These are phyloP conservation scores for Agonopterix arenella DNA, from an alignment of 2,888 invertebrate species.

Conservation along the genomic window DNA sequence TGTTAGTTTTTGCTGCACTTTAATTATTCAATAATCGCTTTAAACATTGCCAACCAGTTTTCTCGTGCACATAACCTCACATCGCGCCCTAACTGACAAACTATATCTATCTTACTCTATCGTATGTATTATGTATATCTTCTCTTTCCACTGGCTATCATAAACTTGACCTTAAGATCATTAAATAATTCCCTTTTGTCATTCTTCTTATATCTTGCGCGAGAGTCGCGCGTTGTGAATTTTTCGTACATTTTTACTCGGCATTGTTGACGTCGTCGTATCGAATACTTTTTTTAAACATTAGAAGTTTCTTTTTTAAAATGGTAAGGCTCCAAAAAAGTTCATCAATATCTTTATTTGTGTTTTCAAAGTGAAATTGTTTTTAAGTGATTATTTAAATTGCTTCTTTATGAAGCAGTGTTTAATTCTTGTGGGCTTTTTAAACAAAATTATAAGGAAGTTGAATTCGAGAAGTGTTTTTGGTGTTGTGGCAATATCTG, in stretches of 20 bases:
- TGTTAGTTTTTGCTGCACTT: background rate
- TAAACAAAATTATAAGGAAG: conserved; percentile 5
- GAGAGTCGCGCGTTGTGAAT: conserved; percentile 32
- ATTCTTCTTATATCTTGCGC: conserved; percentile 37
- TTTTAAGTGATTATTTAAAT: background rate
- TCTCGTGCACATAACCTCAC: conserved; percentile 30
- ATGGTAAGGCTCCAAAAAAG: conserved; percentile 23
- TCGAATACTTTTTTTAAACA: conserved; percentile 2
- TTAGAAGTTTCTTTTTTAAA: conserved; percentile 10
- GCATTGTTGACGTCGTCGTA: conserved; percentile 9
- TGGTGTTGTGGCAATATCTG: conserved; percentile 3
- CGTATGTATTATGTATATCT: conserved; percentile 10
- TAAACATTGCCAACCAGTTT: conserved; percentile 46
- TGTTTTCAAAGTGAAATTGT: conserved; percentile 3
- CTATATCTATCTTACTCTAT: conserved; percentile 13
- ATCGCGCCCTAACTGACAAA: conserved; percentile 16
- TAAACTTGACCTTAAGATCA: conserved; percentile 57
- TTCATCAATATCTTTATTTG: conserved; percentile 3
- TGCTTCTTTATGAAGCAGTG: background rate
- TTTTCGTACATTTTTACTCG: conserved; percentile 25
- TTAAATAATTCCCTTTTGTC: conserved; percentile 38
- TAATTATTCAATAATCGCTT: conserved; percentile 25
- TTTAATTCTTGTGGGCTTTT: conserved; percentile 1
- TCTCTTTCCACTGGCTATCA: conserved; percentile 38
- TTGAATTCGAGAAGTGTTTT: conserved; percentile 4